Conservation (phyloP, 1,140 invertebrate species). For the Contarinia nasturtii region DNA sequence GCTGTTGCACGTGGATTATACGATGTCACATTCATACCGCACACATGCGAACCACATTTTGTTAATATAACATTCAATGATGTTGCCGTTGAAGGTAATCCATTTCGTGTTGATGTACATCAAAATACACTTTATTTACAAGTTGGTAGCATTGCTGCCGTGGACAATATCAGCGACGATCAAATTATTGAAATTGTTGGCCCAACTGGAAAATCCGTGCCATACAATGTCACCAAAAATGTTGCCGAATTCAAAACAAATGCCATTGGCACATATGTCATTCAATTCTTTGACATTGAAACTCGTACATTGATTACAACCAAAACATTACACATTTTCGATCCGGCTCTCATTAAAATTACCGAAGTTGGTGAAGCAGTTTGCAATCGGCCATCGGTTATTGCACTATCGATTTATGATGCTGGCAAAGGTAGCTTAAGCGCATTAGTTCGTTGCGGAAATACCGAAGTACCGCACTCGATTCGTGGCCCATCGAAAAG, state of each 20-base stretch:
- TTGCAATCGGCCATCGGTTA: constrained; percentile 62
- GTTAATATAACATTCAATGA: constrained; percentile 96
- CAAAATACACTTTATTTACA: constrained; percentile 48
- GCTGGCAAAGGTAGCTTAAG: constrained; percentile 69
- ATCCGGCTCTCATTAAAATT: constrained; percentile 62
- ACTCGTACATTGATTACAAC: constrained; percentile 25
- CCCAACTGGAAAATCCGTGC: constrained; percentile 28
- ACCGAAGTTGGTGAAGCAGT: constrained; percentile 59
- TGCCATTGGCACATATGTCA: constrained; percentile 29
- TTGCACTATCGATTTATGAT: constrained; percentile 39
- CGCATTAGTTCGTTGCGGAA: constrained; percentile 56
- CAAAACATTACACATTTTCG: constrained; percentile 61
- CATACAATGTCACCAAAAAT: constrained; percentile 27
- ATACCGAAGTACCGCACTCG: constrained; percentile 58
- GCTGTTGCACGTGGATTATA: constrained; percentile 81
- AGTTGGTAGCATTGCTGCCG: constrained; percentile 31
- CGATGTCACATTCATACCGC: constrained; percentile 91
- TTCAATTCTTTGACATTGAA: constrained; percentile 24
- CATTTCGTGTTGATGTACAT: constrained; percentile 86
- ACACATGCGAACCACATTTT: constrained; percentile 73
- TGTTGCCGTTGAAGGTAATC: constrained; percentile 76
- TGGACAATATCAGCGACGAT: constrained; percentile 32
- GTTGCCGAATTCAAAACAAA: constrained; percentile 31
- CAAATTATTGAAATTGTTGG: constrained; percentile 34
- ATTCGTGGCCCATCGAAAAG: constrained; percentile 44